Conservation (phyloP, 1,140 invertebrate species). For the Cheumatopsyche charites region DNA sequence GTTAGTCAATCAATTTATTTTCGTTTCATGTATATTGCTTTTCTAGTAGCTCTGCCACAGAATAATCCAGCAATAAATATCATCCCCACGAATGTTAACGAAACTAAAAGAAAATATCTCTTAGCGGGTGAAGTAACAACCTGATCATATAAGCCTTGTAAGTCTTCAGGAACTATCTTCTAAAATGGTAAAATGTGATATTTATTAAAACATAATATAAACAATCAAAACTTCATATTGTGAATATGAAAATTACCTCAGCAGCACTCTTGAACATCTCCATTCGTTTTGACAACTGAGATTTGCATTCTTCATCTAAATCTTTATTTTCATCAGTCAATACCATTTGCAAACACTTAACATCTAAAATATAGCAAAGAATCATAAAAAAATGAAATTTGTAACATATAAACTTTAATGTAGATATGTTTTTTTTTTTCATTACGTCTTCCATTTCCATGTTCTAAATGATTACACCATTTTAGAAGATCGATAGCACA, state of each 20-base stretch:
- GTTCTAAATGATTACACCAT: conserved; percentile 80
- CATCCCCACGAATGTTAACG: conserved; percentile 72
- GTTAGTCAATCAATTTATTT: conserved; percentile 60
- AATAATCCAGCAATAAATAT: conserved; percentile 84
- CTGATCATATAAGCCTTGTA: conserved; percentile 74
- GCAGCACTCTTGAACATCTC: conserved; percentile 90
- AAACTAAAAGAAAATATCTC: conserved; percentile 77
- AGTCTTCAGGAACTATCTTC: conserved; percentile 67
- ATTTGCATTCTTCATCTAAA: conserved; percentile 76
- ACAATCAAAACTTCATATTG: neutral
- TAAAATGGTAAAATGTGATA: too few relatives aligned
- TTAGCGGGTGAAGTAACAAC: conserved; percentile 74
- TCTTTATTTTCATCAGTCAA: conserved; percentile 70
- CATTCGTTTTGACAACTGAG: conserved; percentile 78
- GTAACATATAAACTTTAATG: neutral
- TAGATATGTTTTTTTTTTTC: too few relatives aligned
- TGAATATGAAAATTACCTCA: conserved; percentile 63
- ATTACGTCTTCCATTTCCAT: conserved; percentile 87
- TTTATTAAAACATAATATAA: conserved; percentile 39
- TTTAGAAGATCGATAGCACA: conserved; percentile 82
- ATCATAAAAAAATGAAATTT: neutral
- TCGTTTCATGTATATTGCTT: conserved; percentile 72
- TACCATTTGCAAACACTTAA: conserved; percentile 79
- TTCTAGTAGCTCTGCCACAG: conserved; percentile 78
- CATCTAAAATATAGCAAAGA: conserved; percentile 66